Conservation (phyloP, 1,140 invertebrate species). For the Oedothorax gibbosus region DNA sequence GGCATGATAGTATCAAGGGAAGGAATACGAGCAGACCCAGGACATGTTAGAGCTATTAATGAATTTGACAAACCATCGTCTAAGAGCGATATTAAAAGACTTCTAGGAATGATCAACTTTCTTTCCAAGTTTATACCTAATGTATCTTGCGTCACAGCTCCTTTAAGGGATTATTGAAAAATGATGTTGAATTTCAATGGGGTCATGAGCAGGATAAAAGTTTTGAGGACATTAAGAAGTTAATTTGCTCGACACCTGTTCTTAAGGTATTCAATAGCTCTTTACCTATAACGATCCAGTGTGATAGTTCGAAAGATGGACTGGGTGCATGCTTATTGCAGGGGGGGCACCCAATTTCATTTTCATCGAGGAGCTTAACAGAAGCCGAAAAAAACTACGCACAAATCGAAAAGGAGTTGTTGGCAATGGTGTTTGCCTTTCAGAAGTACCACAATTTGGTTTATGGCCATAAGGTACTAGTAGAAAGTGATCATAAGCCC, state of each 20-base stretch:
- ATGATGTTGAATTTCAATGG: conserved; percentile 39
- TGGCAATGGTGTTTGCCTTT: conserved; percentile 70
- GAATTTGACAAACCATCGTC: conserved; percentile 14
- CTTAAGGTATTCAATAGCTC: conserved; percentile 64
- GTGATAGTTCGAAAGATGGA: conserved; percentile 31
- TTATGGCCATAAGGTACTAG: conserved; percentile 68
- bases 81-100: conserved; percentile 31
- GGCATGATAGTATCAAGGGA: not conserved
- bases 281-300: conserved; percentile 2
- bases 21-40: conserved; percentile 64
- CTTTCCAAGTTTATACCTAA: conserved; percentile 49
- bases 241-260: conserved; percentile 12
- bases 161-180: conserved; percentile 37
- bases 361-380: conserved; percentile 61
- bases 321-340: conserved; percentile 26
- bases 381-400: conserved; percentile 68
- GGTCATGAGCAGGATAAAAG: not conserved
- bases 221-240: conserved; percentile 33
- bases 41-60: conserved; percentile 66
- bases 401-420: conserved; percentile 67
- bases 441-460: conserved; percentile 69
- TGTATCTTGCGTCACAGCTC: conserved; percentile 34
- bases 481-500: conserved; percentile 71
- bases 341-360: not conserved
- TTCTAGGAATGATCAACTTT: conserved; percentile 42